Evolutionary conservation across 2,888 invertebrate species (phyloP).

Genomic region (Pardosa pseudoannulata): DNA sequence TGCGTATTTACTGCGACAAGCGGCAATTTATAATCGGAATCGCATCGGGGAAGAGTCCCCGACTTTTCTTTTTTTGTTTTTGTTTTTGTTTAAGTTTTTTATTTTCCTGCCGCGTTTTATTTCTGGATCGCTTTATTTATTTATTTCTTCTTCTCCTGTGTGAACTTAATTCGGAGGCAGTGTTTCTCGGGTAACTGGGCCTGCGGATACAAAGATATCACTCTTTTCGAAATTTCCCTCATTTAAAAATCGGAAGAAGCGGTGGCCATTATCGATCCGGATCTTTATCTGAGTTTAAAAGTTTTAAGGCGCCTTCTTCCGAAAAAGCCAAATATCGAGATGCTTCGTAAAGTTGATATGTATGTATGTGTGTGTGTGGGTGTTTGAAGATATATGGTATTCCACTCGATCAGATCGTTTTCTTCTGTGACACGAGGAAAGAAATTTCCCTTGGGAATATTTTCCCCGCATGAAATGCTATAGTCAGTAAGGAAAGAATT

Average conservation of each 20-base stretch:
- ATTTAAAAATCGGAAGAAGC: not conserved
- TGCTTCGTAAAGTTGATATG: too few species aligned
- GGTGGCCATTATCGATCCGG: conserved; percentile 29
- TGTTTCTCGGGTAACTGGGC: not conserved
- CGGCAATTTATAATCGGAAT: conserved; percentile 66
- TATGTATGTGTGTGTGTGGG: too few species aligned
- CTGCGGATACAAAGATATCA: not conserved
- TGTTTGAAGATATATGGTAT: too few species aligned
- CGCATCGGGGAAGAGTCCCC: conserved; percentile 39
- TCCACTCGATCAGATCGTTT: too few species aligned
- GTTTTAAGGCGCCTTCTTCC: conserved; percentile 10
- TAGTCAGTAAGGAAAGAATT: too few species aligned
- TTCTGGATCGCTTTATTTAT: not conserved
- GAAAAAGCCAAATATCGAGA: too few species aligned
- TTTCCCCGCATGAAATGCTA: too few species aligned
- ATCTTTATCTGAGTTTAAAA: conserved; percentile 35
- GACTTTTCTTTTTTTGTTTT: conserved; percentile 8
- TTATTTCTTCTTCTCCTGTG: too few species aligned
- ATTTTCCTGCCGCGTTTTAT: not conserved
- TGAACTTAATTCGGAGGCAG: not conserved
- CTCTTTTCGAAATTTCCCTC: not conserved
- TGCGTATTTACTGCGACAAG: conserved; percentile 59
- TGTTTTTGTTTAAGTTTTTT: too few species aligned
- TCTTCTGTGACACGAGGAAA: too few species aligned
- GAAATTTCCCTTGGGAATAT: too few species aligned